Evolutionary conservation across 2,797 vertebrate species (phyloP).

Genomic region (Crypturellus tataupa): DNA sequence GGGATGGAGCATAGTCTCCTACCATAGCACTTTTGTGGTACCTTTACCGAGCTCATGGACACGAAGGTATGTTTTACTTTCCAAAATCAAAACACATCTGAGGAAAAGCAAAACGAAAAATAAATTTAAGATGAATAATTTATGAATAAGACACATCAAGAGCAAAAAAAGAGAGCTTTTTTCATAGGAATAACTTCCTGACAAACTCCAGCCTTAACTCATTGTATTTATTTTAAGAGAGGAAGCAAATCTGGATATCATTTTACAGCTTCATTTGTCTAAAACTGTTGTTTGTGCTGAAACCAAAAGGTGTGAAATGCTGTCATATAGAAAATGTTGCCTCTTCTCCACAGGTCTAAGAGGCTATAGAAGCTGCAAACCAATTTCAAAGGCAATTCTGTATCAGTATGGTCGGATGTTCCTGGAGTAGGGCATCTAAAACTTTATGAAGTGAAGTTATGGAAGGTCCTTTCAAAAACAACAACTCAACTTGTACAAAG

Average conservation of each 20-base stretch:
- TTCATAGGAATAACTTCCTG: neutral
- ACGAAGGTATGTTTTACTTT: neutral
- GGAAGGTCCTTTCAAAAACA: neutral
- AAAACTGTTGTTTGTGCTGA: neutral
- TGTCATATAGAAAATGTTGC: neutral
- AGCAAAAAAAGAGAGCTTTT: accelerated
- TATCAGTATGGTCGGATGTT: accelerated
- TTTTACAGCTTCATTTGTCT: neutral
- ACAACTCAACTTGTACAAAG: neutral
- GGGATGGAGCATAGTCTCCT: neutral
- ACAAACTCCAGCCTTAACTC: neutral
- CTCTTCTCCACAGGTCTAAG: neutral
- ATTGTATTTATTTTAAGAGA: neutral
- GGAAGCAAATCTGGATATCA: neutral
- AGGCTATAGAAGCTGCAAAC: neutral
- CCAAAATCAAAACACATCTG: neutral
- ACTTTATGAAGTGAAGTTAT: neutral
- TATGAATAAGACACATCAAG: neutral
- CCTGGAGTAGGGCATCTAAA: neutral
- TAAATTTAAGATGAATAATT: neutral
- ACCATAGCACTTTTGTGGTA: neutral
- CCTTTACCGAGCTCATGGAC: neutral
- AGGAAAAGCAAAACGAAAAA: neutral
- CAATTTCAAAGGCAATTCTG: neutral
- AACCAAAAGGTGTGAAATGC: neutral